These are phyloP conservation scores for Enteromius mattozi DNA, from an alignment of 2,797 vertebrate species.

Conservation along the genomic window DNA sequence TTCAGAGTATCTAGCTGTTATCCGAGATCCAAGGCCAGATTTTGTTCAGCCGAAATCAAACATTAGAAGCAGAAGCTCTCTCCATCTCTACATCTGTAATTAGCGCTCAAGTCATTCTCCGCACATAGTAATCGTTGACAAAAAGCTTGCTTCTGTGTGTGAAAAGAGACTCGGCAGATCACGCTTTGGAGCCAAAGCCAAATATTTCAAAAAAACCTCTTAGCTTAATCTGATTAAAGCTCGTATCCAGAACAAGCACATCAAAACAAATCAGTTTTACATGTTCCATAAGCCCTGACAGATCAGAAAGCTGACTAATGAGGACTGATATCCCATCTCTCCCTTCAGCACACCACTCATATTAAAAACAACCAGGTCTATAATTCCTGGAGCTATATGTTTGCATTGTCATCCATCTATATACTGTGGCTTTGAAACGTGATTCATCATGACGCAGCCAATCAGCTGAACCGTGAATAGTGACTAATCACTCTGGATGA, in stretches of 20 bases:
- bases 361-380: conserved; percentile 46
- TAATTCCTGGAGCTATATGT: not conserved
- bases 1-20: conserved; percentile 42
- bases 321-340: conserved; percentile 69
- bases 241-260: conserved; percentile 11
- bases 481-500: not conserved
- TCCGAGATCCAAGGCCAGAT: conserved; percentile 41
- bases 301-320: conserved; percentile 74
- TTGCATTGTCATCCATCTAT: not conserved
- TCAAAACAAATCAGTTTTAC: conserved; percentile 49
- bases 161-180: not conserved
- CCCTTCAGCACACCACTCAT: conserved; percentile 69
- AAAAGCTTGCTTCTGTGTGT: conserved; percentile 7
- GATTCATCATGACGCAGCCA: not conserved
- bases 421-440: not conserved
- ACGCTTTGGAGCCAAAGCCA: not conserved
- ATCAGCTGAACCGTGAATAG: not conserved
- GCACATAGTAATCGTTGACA: not conserved
- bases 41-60: conserved; percentile 20
- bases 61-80: not conserved
- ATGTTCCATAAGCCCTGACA: conserved; percentile 59
- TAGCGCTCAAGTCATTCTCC: not conserved
- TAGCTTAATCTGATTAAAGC: conserved; percentile 13
- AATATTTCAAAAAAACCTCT: not conserved
- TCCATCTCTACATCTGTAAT: not conserved